Base-by-base conservation (phyloP, 2,797 vertebrate genomes). In the Sebastes goodei region DNA sequence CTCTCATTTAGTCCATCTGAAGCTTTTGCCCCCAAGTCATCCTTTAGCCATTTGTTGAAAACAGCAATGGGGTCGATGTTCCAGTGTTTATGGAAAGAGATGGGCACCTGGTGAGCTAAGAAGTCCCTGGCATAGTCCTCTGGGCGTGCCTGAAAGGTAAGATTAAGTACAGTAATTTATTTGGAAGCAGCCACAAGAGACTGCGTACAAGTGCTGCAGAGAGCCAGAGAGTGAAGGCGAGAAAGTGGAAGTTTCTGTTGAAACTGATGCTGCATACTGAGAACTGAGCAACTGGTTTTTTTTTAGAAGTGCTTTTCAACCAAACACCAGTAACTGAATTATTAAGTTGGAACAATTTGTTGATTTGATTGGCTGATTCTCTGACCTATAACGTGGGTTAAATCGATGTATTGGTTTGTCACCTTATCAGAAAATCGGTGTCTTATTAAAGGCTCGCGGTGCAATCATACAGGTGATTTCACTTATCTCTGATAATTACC, bases 21-120 rank as follows among this genome's bases (percentile, higher is more conserved):
- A 20, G 75, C 30, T 56, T 67, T 84, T 8, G 71, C 64, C 42
- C 84, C 86, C 76, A 89, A 85, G 42, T 94, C 89, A 2, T 93
- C 90, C 78, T 93, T 96, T 74, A 99, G 91, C 98, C 98, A 99
- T 0, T 95, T 96, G 91, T 97, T 94, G 88, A 98, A 99, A 20
- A 98, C 97, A 56, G 97, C 95, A 23, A 99, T 76, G 0, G 98
- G 98, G 87, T 99, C 96, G 0, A 97, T 96, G 92, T 99, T 99
- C 98, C 98, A 99, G 92, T 99, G 97, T 92, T 99, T 99, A 92
- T 99, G 98, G 93, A 99, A 99, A 0, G 98, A 99, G 81, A 99
- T 92, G 20, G 98, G 98, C 84, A 97, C 95, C 84, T 99, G 98
- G 93, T 99, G 98, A 85, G 97, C 95, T 85, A 99, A 94, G 77